phyloP scores from a whole-genome alignment of 2,113 vertebrate species.

The Falcunculus frontatus region DNA sequence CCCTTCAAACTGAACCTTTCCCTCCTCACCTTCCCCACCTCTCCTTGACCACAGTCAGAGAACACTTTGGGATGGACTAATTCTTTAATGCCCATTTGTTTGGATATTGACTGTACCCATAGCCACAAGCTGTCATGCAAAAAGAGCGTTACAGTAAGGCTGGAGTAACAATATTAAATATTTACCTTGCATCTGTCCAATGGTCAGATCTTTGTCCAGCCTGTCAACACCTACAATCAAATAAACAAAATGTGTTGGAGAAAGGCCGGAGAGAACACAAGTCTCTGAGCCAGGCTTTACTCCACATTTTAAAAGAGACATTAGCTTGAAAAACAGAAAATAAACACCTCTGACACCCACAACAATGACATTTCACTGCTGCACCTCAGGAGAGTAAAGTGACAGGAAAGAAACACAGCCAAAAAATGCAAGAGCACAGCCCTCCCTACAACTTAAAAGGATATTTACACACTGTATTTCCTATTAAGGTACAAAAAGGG shows the following conservation, averaged over 20 bases:
- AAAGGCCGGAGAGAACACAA: background rate
- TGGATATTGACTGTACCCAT: background rate
- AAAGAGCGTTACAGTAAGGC: background rate
- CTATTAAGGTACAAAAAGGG: background rate
- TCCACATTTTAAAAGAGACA: background rate
- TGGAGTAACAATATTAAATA: background rate
- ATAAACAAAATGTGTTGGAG: background rate
- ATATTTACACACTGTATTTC: background rate
- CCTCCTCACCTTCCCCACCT: background rate
- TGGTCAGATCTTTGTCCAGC: constrained; percentile 98
- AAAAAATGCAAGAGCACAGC: background rate
- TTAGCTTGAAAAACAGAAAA: background rate
- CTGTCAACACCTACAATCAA: constrained; percentile 89
- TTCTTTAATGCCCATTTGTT: background rate
- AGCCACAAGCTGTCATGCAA: background rate
- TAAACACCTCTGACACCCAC: background rate
- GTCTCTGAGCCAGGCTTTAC: background rate
- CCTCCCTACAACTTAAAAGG: background rate
- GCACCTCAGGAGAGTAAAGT: background rate
- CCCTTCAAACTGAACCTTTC: background rate
- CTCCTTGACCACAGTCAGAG: background rate
- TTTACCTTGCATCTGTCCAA: constrained; percentile 99
- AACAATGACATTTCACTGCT: background rate
- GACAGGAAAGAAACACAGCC: background rate
- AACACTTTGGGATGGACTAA: background rate